Conservation (phyloP, 2,797 vertebrate species). For the Cetoscarus ocellatus region DNA sequence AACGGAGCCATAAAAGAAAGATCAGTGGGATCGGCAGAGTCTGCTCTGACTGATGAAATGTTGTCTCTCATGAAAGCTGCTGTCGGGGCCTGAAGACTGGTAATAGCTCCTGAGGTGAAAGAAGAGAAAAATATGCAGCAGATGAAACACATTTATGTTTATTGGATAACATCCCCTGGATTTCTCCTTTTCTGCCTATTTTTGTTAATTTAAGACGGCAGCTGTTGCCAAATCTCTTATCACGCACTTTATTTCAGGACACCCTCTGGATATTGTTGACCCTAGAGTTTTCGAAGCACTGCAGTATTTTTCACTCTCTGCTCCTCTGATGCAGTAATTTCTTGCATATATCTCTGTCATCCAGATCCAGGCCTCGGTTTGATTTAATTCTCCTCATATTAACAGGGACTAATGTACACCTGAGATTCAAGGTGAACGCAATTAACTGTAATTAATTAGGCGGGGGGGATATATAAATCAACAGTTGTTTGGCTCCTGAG, state of each 20-base stretch:
- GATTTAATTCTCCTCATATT: slow-evolving; percentile 16
- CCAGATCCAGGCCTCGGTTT: background rate
- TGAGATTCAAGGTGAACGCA: slow-evolving; percentile 33
- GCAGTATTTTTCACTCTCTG: slow-evolving; percentile 26
- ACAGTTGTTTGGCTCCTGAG: slow-evolving; percentile 16
- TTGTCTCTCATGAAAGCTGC: too few relatives aligned
- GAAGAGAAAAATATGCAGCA: slow-evolving; percentile 10
- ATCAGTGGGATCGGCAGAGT: slow-evolving; percentile 6
- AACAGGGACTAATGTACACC: slow-evolving; percentile 11
- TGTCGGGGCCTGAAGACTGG: too few relatives aligned
- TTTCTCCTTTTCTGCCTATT: slow-evolving; percentile 26
- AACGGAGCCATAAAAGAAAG: slow-evolving; percentile 6
- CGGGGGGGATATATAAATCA: slow-evolving; percentile 10
- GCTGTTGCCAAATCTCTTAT: slow-evolving; percentile 35
- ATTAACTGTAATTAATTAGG: slow-evolving; percentile 48
- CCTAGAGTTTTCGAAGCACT: slow-evolving; percentile 31
- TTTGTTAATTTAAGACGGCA: slow-evolving; percentile 45
- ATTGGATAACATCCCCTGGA: slow-evolving; percentile 19
- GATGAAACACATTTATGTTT: slow-evolving; percentile 24
- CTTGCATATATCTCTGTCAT: slow-evolving; percentile 1
- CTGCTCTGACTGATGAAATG: slow-evolving; percentile 15
- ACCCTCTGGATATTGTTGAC: slow-evolving; percentile 56
- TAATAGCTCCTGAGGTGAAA: slow-evolving; percentile 16
- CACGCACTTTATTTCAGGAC: slow-evolving; percentile 28
- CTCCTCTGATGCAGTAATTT: slow-evolving; percentile 15